phyloP scores from a whole-genome alignment of 2,888 invertebrate genomes.

The Clanis bilineata region DNA sequence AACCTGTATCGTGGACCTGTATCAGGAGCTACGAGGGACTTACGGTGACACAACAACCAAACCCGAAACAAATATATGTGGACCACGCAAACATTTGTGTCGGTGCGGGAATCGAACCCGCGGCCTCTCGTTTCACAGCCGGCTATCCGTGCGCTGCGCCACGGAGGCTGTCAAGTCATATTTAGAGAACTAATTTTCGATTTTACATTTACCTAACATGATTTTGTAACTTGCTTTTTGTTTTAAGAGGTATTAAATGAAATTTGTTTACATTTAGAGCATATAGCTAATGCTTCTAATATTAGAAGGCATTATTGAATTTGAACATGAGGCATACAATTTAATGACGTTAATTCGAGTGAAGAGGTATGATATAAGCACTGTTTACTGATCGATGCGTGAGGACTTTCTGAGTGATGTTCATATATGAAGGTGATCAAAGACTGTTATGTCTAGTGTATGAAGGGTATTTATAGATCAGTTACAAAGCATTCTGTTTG shows the following conservation, averaged over 20 bases:
- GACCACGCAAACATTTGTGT: too few species aligned
- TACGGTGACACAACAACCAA: too few species aligned
- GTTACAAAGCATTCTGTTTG: slow-evolving; percentile 8
- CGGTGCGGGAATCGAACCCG: too few species aligned
- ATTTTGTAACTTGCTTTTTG: background rate
- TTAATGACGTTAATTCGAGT: background rate
- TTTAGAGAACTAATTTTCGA: too few species aligned
- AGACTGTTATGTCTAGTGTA: slow-evolving; percentile 17
- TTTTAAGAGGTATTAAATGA: background rate
- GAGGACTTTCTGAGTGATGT: slow-evolving; percentile 12
- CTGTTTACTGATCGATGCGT: slow-evolving; percentile 8
- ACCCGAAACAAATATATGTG: too few species aligned
- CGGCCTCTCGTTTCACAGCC: too few species aligned
- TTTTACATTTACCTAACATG: too few species aligned
- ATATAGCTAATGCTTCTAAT: background rate
- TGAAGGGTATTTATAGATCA: slow-evolving; percentile 9
- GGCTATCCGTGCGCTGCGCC: too few species aligned
- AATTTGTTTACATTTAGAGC: background rate
- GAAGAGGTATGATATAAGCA: slow-evolving; percentile 1
- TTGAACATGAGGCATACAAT: background rate
- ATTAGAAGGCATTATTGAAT: background rate
- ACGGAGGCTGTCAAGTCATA: too few species aligned
- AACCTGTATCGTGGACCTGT: too few species aligned
- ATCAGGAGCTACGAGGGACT: too few species aligned
- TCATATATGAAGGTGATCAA: slow-evolving; percentile 18